Conservation (phyloP, 2,113 vertebrate species). For the Mus pahari region DNA sequence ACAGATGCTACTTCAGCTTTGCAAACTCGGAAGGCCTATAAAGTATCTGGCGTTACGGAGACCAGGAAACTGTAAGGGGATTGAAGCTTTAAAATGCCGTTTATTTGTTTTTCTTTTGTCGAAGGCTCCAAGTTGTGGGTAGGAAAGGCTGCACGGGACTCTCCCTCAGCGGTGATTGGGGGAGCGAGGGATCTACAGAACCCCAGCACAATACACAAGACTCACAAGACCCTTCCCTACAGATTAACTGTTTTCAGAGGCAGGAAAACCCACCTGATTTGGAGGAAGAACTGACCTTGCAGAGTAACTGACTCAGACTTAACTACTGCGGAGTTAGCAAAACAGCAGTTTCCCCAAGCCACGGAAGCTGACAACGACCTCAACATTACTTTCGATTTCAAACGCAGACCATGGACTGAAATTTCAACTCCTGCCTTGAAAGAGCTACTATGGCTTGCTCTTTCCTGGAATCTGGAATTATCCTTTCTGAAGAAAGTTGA, state of each 20-base stretch:
- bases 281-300: neutral
- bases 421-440: conserved; percentile 79
- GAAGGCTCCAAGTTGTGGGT: neutral
- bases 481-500: conserved; percentile 80
- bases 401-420: conserved; percentile 78
- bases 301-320: too few species aligned
- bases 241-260: neutral
- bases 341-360: conserved; percentile 59
- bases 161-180: rapidly evolving
- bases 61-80: neutral
- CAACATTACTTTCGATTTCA: conserved; percentile 65
- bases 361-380: conserved; percentile 63
- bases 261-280: neutral
- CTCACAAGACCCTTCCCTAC: neutral
- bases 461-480: conserved; percentile 84
- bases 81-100: neutral
- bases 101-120: neutral
- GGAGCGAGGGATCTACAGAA: neutral
- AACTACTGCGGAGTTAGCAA: neutral
- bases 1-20: conserved; percentile 11
- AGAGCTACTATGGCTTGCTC: conserved; percentile 78
- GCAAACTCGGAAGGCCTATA: neutral
- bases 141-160: neutral
- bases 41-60: neutral
- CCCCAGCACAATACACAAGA: neutral